Base-by-base conservation (phyloP, 2,888 invertebrate genomes). In the Heliothis peltigera region DNA sequence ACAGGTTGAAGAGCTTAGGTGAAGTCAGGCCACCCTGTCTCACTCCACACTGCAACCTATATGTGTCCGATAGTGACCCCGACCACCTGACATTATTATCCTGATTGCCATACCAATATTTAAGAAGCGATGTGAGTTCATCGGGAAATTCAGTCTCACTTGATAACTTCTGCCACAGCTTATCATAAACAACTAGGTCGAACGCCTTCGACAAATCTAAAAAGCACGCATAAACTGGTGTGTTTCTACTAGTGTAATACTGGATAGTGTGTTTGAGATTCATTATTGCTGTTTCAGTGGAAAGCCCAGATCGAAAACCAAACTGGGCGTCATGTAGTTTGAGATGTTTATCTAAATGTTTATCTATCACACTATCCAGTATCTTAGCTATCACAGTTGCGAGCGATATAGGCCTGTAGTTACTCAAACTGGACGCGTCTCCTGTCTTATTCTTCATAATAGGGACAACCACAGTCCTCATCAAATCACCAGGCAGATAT, bases 1-100 rank as follows among this genome's bases (percentile, higher is more conserved):
- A 32, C 28, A 32, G 28, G 28, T 32, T 32, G 28, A 32, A 32
- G 8, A 32, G 28, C 28, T 32, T 32, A 32, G 28, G 28, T 7
- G 28, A 32, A 32, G 46, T 46, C 12, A 46, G 12, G 7, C 46
- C 46, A 19, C 46, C 46, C 46, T 46, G 46, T 18, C 21, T 19
- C 12, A 19, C 44, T 18, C 44, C 44, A n/a, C 44, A 44, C 44
- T 44, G 15, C 44, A 44, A 44, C 44, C 44, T n/a, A n/a, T 44
- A 44, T 18, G 17, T n/a, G n/a, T 44, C 44, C 17, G 46, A 46
- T 21, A 46, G 46, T 12, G 46, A 19, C 12, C 46, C 12, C 21
- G 46, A 19, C 46, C 46, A 46, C 12, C 19, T 46, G 21, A 46
- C 46, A 46, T 12, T 12, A 12, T 46, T 46, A 10, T 8, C 4